Conservation (phyloP, 2,797 vertebrate species). For the Glossophaga mutica region DNA sequence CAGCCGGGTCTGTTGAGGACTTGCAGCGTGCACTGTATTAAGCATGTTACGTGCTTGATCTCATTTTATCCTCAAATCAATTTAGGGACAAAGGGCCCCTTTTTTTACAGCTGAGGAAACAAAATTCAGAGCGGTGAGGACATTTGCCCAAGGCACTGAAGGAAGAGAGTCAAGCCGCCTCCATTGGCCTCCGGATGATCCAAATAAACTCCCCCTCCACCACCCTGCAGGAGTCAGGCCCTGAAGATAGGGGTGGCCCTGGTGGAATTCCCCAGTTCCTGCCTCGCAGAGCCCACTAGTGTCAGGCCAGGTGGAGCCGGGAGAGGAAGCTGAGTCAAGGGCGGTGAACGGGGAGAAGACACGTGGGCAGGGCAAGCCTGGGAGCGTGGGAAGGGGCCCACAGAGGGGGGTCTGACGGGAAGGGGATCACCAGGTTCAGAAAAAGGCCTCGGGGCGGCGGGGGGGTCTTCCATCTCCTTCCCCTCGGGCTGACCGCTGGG, state of each 20-base stretch:
- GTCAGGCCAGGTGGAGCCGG: background rate
- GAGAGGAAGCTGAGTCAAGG: constrained; percentile 56
- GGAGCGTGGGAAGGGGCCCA: background rate
- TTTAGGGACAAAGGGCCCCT: background rate
- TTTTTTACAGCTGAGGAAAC: background rate
- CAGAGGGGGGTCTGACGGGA: background rate
- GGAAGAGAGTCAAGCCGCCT: background rate
- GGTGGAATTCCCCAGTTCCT: constrained; percentile 34
- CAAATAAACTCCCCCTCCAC: background rate
- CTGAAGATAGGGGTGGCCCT: background rate
- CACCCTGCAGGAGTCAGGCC: background rate
- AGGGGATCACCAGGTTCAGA: background rate
- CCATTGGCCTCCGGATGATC: background rate
- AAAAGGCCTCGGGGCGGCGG: background rate
- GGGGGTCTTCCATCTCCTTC: background rate
- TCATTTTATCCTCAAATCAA: background rate
- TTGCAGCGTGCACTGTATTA: background rate
- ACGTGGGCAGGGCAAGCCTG: background rate
- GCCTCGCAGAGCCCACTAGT: background rate
- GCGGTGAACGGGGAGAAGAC: background rate
- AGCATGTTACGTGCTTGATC: background rate
- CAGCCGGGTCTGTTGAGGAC: background rate
- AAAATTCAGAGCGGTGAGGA: background rate
- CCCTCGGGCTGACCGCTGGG: background rate
- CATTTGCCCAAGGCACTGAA: background rate